Conservation (phyloP, 2,888 invertebrate species). For the Hirudinaria manillensis region DNA sequence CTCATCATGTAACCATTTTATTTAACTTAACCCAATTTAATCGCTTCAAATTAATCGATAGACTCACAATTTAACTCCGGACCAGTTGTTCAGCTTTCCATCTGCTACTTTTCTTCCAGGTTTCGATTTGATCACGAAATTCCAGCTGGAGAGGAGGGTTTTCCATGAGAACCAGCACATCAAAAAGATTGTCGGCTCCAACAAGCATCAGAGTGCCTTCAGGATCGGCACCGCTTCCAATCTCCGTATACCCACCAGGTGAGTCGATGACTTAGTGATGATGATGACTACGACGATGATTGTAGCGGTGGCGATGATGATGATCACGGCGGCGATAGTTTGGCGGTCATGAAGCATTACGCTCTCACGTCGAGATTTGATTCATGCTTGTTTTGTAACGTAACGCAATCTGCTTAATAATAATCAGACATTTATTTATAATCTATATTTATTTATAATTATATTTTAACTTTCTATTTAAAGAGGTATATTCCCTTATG, state of each 20-base stretch:
- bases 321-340: too few relatives aligned
- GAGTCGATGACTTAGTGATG: not conserved
- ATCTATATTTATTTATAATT: too few relatives aligned
- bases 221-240: constrained; percentile 19
- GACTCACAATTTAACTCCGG: not conserved
- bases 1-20: not conserved
- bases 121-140: constrained; percentile 39
- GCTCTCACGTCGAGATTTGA: not conserved
- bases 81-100: too few relatives aligned
- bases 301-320: not conserved
- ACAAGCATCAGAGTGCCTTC: constrained; percentile 33
- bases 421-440: too few relatives aligned
- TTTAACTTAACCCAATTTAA: not conserved
- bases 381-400: too few relatives aligned
- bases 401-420: too few relatives aligned
- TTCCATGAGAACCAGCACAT: not conserved
- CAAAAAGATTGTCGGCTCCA: constrained; percentile 28
- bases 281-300: not conserved
- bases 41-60: not conserved
- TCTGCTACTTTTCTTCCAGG: constrained; percentile 22
- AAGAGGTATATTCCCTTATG: constrained; percentile 27
- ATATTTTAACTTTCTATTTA: not conserved
- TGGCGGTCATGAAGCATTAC: not conserved
- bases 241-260: constrained; percentile 33
- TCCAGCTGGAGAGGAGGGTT: constrained; percentile 33